These are phyloP conservation scores for Prinia subflava DNA, from an alignment of 2,113 vertebrate species.

Conservation along the genomic window DNA sequence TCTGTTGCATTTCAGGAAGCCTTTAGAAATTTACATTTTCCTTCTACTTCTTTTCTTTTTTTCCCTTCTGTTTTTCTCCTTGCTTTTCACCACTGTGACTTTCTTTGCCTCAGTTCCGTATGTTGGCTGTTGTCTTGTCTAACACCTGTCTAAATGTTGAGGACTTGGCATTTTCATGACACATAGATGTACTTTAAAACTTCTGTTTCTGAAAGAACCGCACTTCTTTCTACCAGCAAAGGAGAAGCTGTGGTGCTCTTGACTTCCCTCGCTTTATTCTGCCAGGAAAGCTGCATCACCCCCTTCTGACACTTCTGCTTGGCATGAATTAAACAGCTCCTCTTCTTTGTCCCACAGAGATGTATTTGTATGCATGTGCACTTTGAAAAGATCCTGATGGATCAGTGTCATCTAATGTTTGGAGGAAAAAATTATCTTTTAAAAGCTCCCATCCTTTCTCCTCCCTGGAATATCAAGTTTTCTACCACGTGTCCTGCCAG, in stretches of 20 bases:
- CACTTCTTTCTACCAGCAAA: not conserved
- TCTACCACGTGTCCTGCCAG: not conserved
- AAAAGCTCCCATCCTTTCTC: not conserved
- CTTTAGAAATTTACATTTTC: not conserved
- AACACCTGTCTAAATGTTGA: not conserved
- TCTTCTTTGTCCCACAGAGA: slow-evolving; percentile 16
- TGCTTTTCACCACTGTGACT: not conserved
- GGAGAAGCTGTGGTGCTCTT: not conserved
- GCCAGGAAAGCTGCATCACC: slow-evolving; percentile 46
- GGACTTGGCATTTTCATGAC: not conserved
- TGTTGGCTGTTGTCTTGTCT: slow-evolving; percentile 9
- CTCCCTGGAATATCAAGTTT: not conserved
- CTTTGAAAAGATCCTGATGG: slow-evolving; percentile 31
- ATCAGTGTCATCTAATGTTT: not conserved
- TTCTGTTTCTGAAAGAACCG: not conserved
- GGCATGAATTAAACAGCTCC: slow-evolving; percentile 63
- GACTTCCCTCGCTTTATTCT: not conserved
- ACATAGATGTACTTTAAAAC: not conserved
- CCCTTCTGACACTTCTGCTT: slow-evolving; percentile 56
- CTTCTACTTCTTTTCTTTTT: not conserved
- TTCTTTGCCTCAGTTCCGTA: not conserved
- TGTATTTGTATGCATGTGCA: slow-evolving; percentile 72
- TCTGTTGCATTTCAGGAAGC: not conserved
- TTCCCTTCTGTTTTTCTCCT: not conserved
- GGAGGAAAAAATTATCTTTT: not conserved